These are phyloP conservation scores for Magallana gigas DNA, from an alignment of 1,140 invertebrate genomes.

Conservation along the genomic window DNA sequence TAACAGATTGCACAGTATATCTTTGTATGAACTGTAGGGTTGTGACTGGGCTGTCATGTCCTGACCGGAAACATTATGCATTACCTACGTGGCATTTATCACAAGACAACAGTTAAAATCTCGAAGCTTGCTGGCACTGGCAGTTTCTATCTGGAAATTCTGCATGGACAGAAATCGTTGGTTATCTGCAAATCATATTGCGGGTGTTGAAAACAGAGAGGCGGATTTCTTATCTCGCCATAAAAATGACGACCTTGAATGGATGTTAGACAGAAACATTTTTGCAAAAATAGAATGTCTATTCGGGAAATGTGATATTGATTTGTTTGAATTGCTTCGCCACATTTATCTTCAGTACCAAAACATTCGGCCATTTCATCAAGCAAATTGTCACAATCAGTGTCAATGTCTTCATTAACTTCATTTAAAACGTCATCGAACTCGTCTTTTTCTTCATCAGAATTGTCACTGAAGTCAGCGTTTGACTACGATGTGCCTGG, in stretches of 20 bases:
- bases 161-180: constrained; percentile 50
- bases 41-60: constrained; percentile 1
- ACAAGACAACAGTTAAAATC: constrained; percentile 29
- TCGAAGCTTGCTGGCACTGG: constrained; percentile 35
- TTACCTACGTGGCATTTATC: constrained; percentile 40
- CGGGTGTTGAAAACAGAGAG: constrained; percentile 49
- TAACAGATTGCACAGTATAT: constrained; percentile 22
- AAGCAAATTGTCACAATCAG: no score
- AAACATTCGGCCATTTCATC: no score
- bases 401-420: no score
- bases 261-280: neutral
- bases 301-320: constrained; percentile 1
- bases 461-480: neutral
- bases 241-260: neutral
- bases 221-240: constrained; percentile 48
- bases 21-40: constrained; percentile 14
- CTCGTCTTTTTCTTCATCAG: neutral
- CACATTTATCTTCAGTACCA: no score
- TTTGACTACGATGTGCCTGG: neutral
- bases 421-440: no score
- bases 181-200: constrained; percentile 51
- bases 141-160: constrained; percentile 51
- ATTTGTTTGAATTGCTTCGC: neutral
- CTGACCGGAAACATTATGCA: constrained; percentile 12
- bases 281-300: neutral